Conservation (phyloP, 2,797 vertebrate species). For the Arnoldichthys spilopterus region DNA sequence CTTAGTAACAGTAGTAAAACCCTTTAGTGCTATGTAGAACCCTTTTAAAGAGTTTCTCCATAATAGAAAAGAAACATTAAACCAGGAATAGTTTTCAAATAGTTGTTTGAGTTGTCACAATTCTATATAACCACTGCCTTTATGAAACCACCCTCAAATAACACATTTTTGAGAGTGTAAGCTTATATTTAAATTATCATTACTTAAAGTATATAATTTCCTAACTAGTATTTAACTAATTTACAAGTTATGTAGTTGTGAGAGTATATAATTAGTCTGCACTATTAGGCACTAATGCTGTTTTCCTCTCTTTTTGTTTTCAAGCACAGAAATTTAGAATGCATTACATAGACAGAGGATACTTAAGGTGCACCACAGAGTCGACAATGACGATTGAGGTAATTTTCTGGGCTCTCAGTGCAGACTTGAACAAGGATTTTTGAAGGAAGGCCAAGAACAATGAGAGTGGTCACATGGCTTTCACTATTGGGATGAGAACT, state of each 20-base stretch:
- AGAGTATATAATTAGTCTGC: not conserved
- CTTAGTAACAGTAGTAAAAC: too few species aligned
- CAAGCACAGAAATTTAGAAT: constrained; percentile 35
- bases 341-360: constrained; percentile 47
- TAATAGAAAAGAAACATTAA: too few species aligned
- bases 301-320: constrained; percentile 11
- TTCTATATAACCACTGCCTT: too few species aligned
- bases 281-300: not conserved
- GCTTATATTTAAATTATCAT: too few species aligned
- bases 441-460: constrained; percentile 60
- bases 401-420: constrained; percentile 54
- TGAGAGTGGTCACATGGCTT: constrained; percentile 60
- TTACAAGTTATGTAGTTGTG: not conserved
- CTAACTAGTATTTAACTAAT: not conserved
- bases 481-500: constrained; percentile 60
- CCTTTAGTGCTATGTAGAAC: too few species aligned
- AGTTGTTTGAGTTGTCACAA: too few species aligned
- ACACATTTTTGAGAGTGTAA: too few species aligned
- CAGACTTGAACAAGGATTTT: constrained; percentile 56
- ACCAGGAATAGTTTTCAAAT: too few species aligned
- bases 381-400: constrained; percentile 45
- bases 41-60: too few species aligned
- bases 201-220: not conserved
- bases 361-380: constrained; percentile 58
- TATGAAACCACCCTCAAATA: too few species aligned